These are phyloP conservation scores for Euspilapteryx auroguttella DNA, from an alignment of 2,888 invertebrate species.

Conservation along the genomic window DNA sequence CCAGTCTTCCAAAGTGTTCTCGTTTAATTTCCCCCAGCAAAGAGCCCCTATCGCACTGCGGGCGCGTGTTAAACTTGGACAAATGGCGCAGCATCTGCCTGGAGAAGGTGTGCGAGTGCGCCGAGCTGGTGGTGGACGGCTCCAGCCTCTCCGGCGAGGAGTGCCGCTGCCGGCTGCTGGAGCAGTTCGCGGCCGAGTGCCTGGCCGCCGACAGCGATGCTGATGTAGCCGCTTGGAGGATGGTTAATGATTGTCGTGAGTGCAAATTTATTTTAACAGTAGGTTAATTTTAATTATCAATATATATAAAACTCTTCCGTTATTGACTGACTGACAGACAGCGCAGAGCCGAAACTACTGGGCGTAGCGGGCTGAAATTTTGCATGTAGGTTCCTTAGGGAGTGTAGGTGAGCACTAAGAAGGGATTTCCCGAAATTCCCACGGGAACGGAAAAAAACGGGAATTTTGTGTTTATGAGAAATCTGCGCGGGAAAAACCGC, in stretches of 20 bases:
- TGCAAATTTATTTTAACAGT: slow-evolving; percentile 9
- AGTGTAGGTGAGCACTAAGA: too few relatives aligned
- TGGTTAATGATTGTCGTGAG: slow-evolving; percentile 71
- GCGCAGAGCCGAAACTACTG: too few relatives aligned
- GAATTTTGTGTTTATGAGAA: too few relatives aligned
- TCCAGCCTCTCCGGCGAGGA: slow-evolving; percentile 22
- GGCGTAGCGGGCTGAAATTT: too few relatives aligned
- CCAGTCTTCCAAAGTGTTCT: neutral
- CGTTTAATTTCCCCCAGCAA: slow-evolving; percentile 33
- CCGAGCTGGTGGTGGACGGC: slow-evolving; percentile 54
- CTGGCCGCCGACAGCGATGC: slow-evolving; percentile 63
- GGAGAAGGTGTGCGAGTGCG: slow-evolving; percentile 75
- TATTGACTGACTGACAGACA: too few relatives aligned
- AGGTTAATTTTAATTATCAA: too few relatives aligned
- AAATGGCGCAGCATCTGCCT: slow-evolving; percentile 73
- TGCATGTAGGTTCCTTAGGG: too few relatives aligned
- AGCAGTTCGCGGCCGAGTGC: slow-evolving; percentile 74
- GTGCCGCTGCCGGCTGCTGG: slow-evolving; percentile 72
- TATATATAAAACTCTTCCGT: too few relatives aligned
- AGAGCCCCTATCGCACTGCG: slow-evolving; percentile 67
- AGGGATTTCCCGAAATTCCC: too few relatives aligned
- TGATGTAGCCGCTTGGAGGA: slow-evolving; percentile 72
- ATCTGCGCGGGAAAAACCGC: too few relatives aligned
- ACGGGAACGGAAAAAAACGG: too few relatives aligned
- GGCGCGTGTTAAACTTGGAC: slow-evolving; percentile 64